Evolutionary conservation across 2,113 vertebrate species (phyloP).

Genomic region (Ailuropoda melanoleuca): DNA sequence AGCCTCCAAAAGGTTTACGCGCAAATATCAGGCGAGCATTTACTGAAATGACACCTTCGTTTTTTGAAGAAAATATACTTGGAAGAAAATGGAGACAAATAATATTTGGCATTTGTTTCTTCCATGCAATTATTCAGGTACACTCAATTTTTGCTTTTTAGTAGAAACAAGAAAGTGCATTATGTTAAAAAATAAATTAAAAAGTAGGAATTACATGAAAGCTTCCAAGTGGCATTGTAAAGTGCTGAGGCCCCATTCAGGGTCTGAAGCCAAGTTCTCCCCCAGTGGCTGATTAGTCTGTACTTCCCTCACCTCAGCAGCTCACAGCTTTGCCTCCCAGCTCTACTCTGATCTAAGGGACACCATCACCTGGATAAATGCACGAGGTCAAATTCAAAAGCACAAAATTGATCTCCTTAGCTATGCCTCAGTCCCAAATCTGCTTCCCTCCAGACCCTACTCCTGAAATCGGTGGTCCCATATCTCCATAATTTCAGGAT

Average conservation of each 20-base stretch:
- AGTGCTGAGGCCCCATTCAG: background rate
- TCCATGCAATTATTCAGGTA: slow-evolving; percentile 89
- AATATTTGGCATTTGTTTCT: slow-evolving; percentile 88
- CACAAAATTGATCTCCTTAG: background rate
- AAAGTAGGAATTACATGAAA: background rate
- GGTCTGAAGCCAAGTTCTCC: background rate
- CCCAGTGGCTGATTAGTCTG: background rate
- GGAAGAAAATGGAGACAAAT: slow-evolving; percentile 87
- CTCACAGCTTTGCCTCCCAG: background rate
- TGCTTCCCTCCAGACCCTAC: background rate
- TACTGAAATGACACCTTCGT: slow-evolving; percentile 85
- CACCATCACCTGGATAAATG: background rate
- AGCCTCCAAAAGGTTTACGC: slow-evolving; percentile 88
- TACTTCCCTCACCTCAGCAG: background rate
- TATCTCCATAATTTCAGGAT: background rate
- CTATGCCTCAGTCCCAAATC: background rate
- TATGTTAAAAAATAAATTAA: background rate
- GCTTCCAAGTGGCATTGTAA: background rate
- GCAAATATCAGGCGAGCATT: slow-evolving; percentile 88
- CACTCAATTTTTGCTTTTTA: background rate
- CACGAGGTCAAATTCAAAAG: background rate
- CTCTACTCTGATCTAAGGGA: background rate
- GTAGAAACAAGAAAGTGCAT: background rate
- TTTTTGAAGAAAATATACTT: slow-evolving; percentile 88
- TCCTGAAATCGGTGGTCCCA: background rate